These are phyloP conservation scores for Villa cingulata DNA, from an alignment of 2,888 invertebrate genomes.

Conservation along the genomic window DNA sequence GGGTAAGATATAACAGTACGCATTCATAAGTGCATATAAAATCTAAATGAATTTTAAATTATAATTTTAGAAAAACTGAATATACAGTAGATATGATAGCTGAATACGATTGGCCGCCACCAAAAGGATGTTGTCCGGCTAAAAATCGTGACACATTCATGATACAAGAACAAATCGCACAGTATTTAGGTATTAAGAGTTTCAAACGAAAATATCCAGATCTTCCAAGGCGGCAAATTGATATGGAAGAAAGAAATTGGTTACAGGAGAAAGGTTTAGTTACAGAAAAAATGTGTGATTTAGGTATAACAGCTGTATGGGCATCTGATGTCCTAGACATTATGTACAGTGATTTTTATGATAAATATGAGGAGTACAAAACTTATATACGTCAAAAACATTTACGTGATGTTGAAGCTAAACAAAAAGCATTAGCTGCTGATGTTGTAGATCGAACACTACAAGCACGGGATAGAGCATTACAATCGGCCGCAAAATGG, in stretches of 20 bases:
- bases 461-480: slow-evolving; percentile 58
- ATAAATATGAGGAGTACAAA: slow-evolving; percentile 84
- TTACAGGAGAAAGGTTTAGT: slow-evolving; percentile 71
- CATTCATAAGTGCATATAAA: too few relatives aligned
- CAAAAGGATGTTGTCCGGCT: slow-evolving; percentile 39
- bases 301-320: slow-evolving; percentile 82
- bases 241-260: slow-evolving; percentile 83
- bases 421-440: slow-evolving; percentile 45
- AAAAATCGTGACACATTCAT: slow-evolving; percentile 63
- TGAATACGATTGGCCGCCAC: slow-evolving; percentile 86
- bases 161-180: slow-evolving; percentile 93
- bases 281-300: slow-evolving; percentile 81
- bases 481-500: slow-evolving; percentile 77
- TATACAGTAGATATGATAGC: slow-evolving; percentile 78
- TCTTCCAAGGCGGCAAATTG: slow-evolving; percentile 65
- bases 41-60: background rate
- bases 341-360: slow-evolving; percentile 89
- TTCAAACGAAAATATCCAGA: slow-evolving; percentile 95
- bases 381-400: slow-evolving; percentile 44
- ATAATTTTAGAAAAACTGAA: slow-evolving; percentile 36
- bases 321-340: slow-evolving; percentile 90
- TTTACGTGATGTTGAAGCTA: slow-evolving; percentile 51
- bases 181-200: slow-evolving; percentile 87
- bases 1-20: slow-evolving; percentile 33
- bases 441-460: slow-evolving; percentile 36